Conservation (phyloP, 35 echinoderm and acorn worm species). For the Chiridota heheva region DNA sequence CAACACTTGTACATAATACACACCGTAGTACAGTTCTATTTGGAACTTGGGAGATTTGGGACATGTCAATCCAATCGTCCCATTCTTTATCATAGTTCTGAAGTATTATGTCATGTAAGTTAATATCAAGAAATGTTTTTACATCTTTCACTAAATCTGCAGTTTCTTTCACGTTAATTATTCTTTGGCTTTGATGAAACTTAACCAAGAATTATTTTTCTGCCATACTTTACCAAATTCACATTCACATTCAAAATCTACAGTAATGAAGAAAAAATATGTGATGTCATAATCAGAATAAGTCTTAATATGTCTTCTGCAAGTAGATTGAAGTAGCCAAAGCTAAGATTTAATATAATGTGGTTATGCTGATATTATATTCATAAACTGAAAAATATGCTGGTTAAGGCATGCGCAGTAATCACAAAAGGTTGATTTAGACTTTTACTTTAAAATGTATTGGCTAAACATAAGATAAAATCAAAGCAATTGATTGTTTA, state of each 20-base stretch:
- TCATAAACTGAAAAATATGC: conserved; percentile 18
- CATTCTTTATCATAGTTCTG: conserved; percentile 43
- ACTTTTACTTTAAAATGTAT: no score
- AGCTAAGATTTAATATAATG: conserved; percentile 12
- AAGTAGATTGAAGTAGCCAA: neutral
- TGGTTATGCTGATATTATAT: conserved; percentile 12
- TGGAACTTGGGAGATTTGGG: neutral
- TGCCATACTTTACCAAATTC: neutral
- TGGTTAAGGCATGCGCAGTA: no score
- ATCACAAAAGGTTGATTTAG: no score
- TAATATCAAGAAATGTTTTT: neutral
- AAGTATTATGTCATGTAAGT: neutral
- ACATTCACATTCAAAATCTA: neutral
- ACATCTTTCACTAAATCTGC: conserved; percentile 9
- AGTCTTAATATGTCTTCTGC: no score
- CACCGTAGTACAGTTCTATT: conserved; percentile 25
- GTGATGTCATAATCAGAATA: no score
- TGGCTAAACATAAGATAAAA: no score
- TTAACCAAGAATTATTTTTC: conserved; percentile 26
- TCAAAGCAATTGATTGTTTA: no score
- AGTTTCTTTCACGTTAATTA: neutral
- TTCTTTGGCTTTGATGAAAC: conserved; percentile 7
- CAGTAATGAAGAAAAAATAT: neutral
- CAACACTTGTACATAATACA: neutral
- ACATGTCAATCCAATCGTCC: conserved; percentile 33